These are phyloP conservation scores for Drosophila arawakana DNA, from an alignment of 1,140 invertebrate species.

Conservation along the genomic window DNA sequence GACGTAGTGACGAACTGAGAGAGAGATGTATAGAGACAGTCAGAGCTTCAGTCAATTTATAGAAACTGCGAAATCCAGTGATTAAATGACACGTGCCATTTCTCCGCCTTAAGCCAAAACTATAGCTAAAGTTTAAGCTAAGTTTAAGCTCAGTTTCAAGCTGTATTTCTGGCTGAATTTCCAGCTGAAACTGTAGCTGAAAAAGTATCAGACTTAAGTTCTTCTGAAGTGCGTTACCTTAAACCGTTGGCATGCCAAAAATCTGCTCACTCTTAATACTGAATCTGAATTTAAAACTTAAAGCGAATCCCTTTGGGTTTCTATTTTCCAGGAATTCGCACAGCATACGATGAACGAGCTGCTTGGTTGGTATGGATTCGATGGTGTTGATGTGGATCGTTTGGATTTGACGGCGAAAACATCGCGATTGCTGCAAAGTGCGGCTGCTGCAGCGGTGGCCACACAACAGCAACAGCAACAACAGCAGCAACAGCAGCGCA, in stretches of 20 bases:
- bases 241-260: slow-evolving; percentile 13
- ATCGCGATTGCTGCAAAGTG: slow-evolving; percentile 73
- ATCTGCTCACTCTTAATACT: neutral
- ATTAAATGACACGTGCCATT: slow-evolving; percentile 8
- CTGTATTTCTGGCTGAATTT: neutral
- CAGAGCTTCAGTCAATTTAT: slow-evolving; percentile 7
- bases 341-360: slow-evolving; percentile 96
- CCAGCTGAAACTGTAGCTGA: slow-evolving; percentile 4
- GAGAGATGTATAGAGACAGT: neutral
- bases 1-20: neutral
- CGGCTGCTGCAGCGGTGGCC: slow-evolving; percentile 69
- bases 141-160: no score
- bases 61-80: neutral
- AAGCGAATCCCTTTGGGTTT: neutral
- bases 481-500: slow-evolving; percentile 49
- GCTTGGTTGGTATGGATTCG: slow-evolving; percentile 95
- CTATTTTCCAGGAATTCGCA: slow-evolving; percentile 91
- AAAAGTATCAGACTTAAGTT: slow-evolving; percentile 37
- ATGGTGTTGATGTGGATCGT: slow-evolving; percentile 87
- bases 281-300: neutral
- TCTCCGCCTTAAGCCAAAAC: neutral
- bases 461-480: slow-evolving; percentile 69
- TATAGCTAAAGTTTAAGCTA: neutral
- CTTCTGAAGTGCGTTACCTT: slow-evolving; percentile 26
- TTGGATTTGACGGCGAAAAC: slow-evolving; percentile 82